A percentile compares a stretch with the other conserved stretches of the same genome.
These are phyloP conservation scores for Coptodon rendalli DNA, from an alignment of 2,113 vertebrate species.

Conservation along the genomic window DNA sequence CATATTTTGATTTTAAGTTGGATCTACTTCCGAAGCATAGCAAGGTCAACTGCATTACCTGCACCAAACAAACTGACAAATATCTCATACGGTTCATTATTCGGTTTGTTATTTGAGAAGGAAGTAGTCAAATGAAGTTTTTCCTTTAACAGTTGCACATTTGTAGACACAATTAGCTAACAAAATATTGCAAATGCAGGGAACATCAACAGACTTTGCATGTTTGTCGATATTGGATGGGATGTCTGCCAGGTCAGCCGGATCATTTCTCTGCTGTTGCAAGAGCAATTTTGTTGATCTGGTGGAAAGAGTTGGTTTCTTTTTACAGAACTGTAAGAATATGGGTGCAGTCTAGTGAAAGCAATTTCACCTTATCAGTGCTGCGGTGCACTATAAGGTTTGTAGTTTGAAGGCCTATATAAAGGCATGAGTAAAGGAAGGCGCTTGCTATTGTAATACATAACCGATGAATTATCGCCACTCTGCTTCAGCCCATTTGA, in stretches of 20 bases:
- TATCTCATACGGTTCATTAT: neutral
- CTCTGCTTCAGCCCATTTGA: neutral
- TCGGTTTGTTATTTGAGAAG: neutral
- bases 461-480: neutral
- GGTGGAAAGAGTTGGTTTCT: neutral
- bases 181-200: neutral
- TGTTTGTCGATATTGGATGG: neutral
- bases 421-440: neutral
- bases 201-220: neutral
- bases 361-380: conserved; percentile 16
- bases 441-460: neutral
- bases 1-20: neutral
- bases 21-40: neutral
- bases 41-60: neutral
- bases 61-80: neutral
- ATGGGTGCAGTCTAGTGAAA: neutral
- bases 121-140: neutral
- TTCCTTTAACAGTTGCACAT: neutral
- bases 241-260: neutral
- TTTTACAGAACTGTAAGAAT: neutral
- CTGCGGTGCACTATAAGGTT: neutral
- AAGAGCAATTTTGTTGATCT: neutral
- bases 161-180: neutral
- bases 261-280: neutral
- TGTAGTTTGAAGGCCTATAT: neutral